Conservation (phyloP, 37 sponge, comb jelly and placozoan genomes). For the Oscarella lobularis region DNA sequence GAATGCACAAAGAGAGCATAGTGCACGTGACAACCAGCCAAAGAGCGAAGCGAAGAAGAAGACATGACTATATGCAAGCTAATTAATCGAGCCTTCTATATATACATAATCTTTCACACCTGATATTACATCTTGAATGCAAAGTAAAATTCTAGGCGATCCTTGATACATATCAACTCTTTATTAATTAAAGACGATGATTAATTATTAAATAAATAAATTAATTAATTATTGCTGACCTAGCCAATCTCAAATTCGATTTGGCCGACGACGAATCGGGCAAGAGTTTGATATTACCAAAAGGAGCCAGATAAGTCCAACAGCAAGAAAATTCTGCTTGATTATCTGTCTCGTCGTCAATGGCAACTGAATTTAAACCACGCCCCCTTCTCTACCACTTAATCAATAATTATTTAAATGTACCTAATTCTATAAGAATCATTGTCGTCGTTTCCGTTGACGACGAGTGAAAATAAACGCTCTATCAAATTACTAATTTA, state of each 20-base stretch:
- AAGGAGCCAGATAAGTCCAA: slow-evolving; percentile 1
- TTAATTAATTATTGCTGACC: no score
- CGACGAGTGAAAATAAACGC: not conserved
- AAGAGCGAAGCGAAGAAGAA: no score
- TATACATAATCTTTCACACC: no score
- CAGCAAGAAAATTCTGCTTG: not conserved
- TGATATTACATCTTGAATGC: not conserved
- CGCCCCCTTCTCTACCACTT: no score
- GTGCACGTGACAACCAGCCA: not conserved
- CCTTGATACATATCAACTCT: not conserved
- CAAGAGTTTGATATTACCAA: not conserved
- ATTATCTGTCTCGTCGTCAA: no score
- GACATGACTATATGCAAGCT: no score
- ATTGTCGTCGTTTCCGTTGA: not conserved
- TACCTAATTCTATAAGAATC: not conserved
- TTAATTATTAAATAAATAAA: no score
- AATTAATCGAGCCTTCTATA: no score
- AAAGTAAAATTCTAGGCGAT: not conserved
- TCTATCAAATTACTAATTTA: no score
- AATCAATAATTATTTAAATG: no score
- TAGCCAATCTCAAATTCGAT: no score
- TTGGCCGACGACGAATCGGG: not conserved
- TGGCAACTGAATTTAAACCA: no score
- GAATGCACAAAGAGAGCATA: not conserved
- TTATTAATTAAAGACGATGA: not conserved